Evolutionary conservation across 2,888 invertebrate species (phyloP), one percentile per base, ranked within the genome.

Genomic region (Agrotis segetum): DNA sequence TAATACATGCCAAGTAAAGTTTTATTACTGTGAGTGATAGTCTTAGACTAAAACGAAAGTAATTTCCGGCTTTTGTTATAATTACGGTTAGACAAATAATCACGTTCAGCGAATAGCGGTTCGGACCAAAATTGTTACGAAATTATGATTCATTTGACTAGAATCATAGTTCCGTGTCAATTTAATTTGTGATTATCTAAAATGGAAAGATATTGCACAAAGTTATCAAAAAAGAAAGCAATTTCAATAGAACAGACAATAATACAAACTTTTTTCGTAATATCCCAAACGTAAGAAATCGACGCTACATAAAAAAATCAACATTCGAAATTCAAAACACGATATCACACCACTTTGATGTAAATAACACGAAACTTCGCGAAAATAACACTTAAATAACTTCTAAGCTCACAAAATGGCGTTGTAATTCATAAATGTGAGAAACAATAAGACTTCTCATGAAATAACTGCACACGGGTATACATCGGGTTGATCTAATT

Each of bases 401-500:
- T 75, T 58, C 21, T 67, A 73, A 83, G 81, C 78, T 73, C 80
- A 85, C 93, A 95, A 95, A 95, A 95, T 95, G 94, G 94, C 95
- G 94, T 89, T 89, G 89, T 88, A 89, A 90, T 90, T 89, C 86
- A 87, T 89, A 90, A 92, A 89, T 88, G 86, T 88, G 88, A 87
- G 89, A 91, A 93, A 94, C 94, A 94, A 94, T 94, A 92, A 84
- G 80, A 87, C 89, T 90, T 93, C 94, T 91, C 92, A 90, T 86
- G 90, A 92, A 93, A 94, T 94, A 95, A 94, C 94, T 93, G 94
- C 95, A 95, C 95, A 95, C 91, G 90, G 90, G 90, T 87, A 88
- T 91, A 91, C 90, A 83, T 88, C 85, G 85, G 85, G 86, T 88
- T 92, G 92, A 89, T 91, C 90, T 92, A 94, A 93, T 95, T 94